These are phyloP conservation scores for Cyclophora punctaria DNA, from an alignment of 2,888 invertebrate species.

Conservation along the genomic window DNA sequence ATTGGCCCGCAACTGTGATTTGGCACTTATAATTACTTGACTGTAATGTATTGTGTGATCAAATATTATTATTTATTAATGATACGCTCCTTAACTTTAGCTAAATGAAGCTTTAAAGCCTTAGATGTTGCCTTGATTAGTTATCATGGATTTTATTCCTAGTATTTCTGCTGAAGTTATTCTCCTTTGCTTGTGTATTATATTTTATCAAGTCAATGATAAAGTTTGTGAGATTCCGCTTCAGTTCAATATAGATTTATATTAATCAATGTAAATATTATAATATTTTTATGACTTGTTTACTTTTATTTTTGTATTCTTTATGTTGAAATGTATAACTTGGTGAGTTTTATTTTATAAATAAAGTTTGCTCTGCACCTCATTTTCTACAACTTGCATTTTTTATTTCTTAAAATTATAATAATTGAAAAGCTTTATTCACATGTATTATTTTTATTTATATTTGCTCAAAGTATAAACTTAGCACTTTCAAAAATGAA, in stretches of 20 bases:
- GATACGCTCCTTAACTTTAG: too few relatives aligned
- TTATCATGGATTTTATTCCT: slow-evolving; percentile 11
- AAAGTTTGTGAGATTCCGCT: slow-evolving; percentile 23
- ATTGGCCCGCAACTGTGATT: too few relatives aligned
- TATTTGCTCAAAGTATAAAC: slow-evolving; percentile 20
- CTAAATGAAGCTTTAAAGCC: slow-evolving; percentile 5
- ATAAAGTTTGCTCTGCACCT: slow-evolving; percentile 28
- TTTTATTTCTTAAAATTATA: slow-evolving; percentile 10
- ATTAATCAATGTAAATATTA: slow-evolving; percentile 58
- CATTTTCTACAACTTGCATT: slow-evolving; percentile 11
- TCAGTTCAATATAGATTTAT: slow-evolving; percentile 28
- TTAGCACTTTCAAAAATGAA: slow-evolving; percentile 16
- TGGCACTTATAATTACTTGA: too few relatives aligned
- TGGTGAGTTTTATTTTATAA: slow-evolving; percentile 39
- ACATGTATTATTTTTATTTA: slow-evolving; percentile 13
- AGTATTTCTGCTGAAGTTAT: slow-evolving; percentile 22
- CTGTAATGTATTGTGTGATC: too few relatives aligned
- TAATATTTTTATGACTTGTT: slow-evolving; percentile 57
- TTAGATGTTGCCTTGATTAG: slow-evolving; percentile 8
- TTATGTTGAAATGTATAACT: slow-evolving; percentile 41
- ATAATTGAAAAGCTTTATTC: slow-evolving; percentile 1
- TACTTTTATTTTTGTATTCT: slow-evolving; percentile 24
- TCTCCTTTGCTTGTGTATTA: slow-evolving; percentile 18
- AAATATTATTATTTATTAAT: too few relatives aligned
- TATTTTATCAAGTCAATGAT: slow-evolving; percentile 16